Base-by-base conservation (phyloP, 2,888 invertebrate species). In the Drosophila subsilvestris region DNA sequence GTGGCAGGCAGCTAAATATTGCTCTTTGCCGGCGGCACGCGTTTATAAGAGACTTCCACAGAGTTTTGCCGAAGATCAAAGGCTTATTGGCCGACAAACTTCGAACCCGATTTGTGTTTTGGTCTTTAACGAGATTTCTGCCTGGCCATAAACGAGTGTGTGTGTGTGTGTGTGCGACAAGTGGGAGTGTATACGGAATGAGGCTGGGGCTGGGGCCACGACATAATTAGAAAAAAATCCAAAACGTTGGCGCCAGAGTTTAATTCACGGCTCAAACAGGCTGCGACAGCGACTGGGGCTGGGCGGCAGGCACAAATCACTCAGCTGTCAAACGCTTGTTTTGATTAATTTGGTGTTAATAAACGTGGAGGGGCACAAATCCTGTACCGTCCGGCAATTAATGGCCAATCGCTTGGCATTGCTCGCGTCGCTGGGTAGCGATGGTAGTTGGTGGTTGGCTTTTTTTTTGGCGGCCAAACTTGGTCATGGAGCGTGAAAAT, bases 281-380 rank as follows among this genome's bases (percentile, higher is more conserved):
- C 29, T 29, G 29, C 10, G 10, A 12, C 29, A 44, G 42, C 3
- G 12, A 8, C 20, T 6, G 20, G 20, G 12, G 14, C 17, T 18
- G 66, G 25, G 25, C 25, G 25, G 25, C 25, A 43, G 59, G 37
- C 77, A 80, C 88, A 86, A 85, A 85, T 87, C 85, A 87, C 77
- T 85, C 88, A 85, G 60, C 83, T 86, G 85, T 85, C 85, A 87
- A 80, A 87, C 80, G 86, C 74, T 78, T 63, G 83, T 80, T 66
- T 83, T 74, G 88, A 83, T 83, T 83, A 87, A 83, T 87, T 86
- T 85, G 83, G 86, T 82, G 88, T 80, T 83, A 88, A 86, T 88
- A 83, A 37, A 78, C 76, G 86, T 27, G 43, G 47, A 25, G 51
- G 71, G 65, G 60, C 62, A 43, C 62, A 74, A 69, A 74, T 74